Evolutionary conservation across 2,113 vertebrate species (phyloP).

Genomic region (Ramphastos sulfuratus): DNA sequence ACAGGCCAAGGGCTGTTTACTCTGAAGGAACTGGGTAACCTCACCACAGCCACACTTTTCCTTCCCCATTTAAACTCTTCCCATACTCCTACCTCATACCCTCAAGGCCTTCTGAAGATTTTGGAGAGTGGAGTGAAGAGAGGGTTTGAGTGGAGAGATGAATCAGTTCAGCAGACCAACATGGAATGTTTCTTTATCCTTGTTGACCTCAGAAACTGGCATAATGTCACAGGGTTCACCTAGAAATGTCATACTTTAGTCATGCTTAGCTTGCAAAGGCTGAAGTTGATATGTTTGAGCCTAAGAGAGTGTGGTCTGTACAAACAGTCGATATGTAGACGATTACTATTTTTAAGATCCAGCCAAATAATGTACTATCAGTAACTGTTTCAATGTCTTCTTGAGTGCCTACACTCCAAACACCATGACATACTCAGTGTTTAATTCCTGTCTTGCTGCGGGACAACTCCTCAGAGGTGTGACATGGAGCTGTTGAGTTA

Average conservation of each 20-base stretch:
- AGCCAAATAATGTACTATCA: neutral
- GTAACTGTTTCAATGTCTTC: neutral
- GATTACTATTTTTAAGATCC: neutral
- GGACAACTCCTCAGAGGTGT: neutral
- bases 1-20: neutral
- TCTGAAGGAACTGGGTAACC: neutral
- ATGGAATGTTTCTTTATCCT: neutral
- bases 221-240: neutral
- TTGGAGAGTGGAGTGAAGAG: neutral
- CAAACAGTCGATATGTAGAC: neutral
- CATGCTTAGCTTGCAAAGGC: neutral
- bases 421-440: neutral
- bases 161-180: neutral
- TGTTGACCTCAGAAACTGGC: neutral
- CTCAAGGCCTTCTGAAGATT: neutral
- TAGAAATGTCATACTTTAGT: neutral
- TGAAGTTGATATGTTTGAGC: neutral
- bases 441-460: neutral
- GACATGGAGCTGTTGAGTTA: neutral
- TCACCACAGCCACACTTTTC: neutral
- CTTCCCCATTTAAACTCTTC: neutral
- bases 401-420: neutral
- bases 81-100: neutral
- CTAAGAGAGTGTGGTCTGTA: neutral
- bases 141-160: neutral